Evolutionary conservation across 2,888 invertebrate species (phyloP).

Genomic region (Meliscaeva auricollis): DNA sequence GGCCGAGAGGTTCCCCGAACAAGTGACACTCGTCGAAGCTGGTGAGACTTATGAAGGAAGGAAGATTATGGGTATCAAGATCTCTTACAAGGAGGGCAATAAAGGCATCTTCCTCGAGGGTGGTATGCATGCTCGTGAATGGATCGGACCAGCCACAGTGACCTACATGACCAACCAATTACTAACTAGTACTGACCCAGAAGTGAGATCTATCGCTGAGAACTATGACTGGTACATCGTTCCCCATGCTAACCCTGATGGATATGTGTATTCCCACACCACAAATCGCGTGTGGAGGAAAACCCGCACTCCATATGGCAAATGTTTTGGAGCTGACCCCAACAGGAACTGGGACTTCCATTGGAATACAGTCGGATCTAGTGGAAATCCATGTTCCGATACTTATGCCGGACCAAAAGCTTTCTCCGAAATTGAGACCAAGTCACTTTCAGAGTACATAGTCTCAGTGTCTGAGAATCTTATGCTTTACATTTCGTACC

Average conservation of each 20-base stretch:
- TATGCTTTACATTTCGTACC: slow-evolving; percentile 89
- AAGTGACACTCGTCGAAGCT: slow-evolving; percentile 84
- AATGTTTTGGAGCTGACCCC: slow-evolving; percentile 87
- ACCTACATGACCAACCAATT: slow-evolving; percentile 88
- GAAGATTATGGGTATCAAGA: slow-evolving; percentile 86
- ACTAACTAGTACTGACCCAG: slow-evolving; percentile 85
- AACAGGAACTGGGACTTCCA: slow-evolving; percentile 88
- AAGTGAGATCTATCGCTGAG: slow-evolving; percentile 85
- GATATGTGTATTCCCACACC: slow-evolving; percentile 88
- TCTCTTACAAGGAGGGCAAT: slow-evolving; percentile 84
- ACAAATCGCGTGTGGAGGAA: slow-evolving; percentile 88
- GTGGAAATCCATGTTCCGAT: slow-evolving; percentile 82
- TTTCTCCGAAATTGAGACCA: slow-evolving; percentile 86
- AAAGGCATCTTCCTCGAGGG: slow-evolving; percentile 87
- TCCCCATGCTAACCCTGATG: slow-evolving; percentile 91
- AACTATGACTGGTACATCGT: slow-evolving; percentile 90
- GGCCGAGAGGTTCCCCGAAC: slow-evolving; percentile 84
- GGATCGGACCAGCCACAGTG: slow-evolving; percentile 88
- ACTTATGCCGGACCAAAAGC: slow-evolving; percentile 85
- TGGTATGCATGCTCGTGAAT: slow-evolving; percentile 91
- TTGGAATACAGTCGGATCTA: slow-evolving; percentile 86
- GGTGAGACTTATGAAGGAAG: slow-evolving; percentile 87
- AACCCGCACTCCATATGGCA: slow-evolving; percentile 85
- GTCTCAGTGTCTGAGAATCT: slow-evolving; percentile 84
- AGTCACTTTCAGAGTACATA: slow-evolving; percentile 86